Evolutionary conservation across 2,888 invertebrate species (phyloP), one percentile per base, ranked within the genome.

Genomic region (Acholoe squamosa): DNA sequence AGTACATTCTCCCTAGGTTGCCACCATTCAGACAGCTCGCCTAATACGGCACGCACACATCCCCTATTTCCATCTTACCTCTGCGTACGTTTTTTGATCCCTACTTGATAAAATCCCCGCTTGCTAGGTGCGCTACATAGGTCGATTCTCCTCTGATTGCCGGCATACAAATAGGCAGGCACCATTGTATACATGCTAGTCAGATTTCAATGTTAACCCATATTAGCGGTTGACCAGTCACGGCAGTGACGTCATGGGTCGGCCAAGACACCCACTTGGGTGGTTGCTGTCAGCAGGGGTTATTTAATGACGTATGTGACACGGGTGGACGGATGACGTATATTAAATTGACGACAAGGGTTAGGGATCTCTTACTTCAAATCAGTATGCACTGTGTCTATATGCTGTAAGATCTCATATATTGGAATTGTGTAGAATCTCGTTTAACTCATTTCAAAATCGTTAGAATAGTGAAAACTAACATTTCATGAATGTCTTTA

Each of bases 161-260:
- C 71, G 71, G 28, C 71, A 28, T 25, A 25, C 71, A 28, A n/a
- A n/a, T n/a, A n/a, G 61, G 19, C 61, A 22, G 71, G 61, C 19
- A 1, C 28, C 28, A 71, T 71, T 71, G 71, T 71, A 71, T n/a
- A n/a, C n/a, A n/a, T 71, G 71, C 71, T 3, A 71, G 71, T 71
- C 71, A 71, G 71, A 28, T 16, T 25, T 22, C 19, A 25, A 22
- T 28, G 31, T 71, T 22, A 71, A 71, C 71, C 28, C 28, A 25
- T 7, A 14, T 25, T 5, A 71, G 1, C 12, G 71, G 71, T n/a
- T n/a, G 71, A 71, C 71, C 71, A 71, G 31, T 25, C 61, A 28
- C 16, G n/a, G 3, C 28, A 25, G 3, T 43, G 43, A 43, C 43
- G 43, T 43, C 43, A 43, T 10, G 71, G 71, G 28, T 25, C 28